Evolutionary conservation across 64 coral and sea anemone species (phyloP).

Genomic region (Montipora foliosa): DNA sequence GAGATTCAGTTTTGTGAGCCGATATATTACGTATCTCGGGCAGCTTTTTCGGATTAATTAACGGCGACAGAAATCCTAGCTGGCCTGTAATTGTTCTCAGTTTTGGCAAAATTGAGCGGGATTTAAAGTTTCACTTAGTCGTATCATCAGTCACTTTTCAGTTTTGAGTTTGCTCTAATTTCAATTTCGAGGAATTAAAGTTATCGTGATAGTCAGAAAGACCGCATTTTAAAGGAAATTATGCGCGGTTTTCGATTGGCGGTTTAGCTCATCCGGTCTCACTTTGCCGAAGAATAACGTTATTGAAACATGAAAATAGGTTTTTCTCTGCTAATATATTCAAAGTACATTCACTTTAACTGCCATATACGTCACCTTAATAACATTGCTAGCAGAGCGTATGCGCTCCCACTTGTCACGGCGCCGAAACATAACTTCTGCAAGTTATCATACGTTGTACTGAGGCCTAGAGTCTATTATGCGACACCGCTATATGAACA

Average conservation of each 20-base stretch:
- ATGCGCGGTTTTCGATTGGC: neutral
- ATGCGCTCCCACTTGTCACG: neutral
- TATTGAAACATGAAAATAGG: neutral
- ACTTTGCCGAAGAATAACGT: conserved; percentile 1
- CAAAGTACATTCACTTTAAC: neutral
- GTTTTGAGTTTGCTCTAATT: neutral
- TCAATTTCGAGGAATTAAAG: neutral
- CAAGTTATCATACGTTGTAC: neutral
- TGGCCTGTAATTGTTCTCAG: no score
- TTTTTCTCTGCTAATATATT: conserved; percentile 24
- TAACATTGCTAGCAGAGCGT: neutral
- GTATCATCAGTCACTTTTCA: neutral
- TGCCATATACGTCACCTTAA: neutral
- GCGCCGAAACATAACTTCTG: neutral
- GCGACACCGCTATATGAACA: neutral
- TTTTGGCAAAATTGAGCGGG: no score
- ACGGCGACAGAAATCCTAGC: neutral
- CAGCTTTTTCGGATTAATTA: no score
- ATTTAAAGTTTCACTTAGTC: no score
- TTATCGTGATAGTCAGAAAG: neutral
- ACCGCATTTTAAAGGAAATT: neutral
- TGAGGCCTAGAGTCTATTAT: no score
- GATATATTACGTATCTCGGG: neutral
- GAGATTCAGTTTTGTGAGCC: neutral
- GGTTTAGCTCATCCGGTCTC: neutral